phyloP scores from a whole-genome alignment of 2,888 invertebrate species.

The Lydus trimaculatus region DNA sequence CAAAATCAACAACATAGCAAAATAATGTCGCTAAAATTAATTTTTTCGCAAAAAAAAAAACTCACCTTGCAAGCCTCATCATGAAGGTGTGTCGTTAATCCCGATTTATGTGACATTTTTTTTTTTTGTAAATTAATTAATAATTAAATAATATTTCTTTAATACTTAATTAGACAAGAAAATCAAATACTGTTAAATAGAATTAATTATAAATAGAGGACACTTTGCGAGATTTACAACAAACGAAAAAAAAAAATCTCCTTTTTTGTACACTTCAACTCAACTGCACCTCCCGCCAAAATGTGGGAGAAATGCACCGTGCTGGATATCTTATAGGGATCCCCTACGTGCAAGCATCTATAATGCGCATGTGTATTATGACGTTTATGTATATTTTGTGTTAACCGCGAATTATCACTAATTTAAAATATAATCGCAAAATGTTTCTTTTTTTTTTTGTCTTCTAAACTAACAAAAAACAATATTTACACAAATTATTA shows the following conservation, averaged over 20 bases:
- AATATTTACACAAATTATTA: background rate
- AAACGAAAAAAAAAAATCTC: background rate
- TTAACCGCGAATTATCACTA: background rate
- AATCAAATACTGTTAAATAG: background rate
- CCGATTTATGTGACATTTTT: slow-evolving; percentile 50
- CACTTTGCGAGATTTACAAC: slow-evolving; percentile 5
- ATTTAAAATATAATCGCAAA: background rate
- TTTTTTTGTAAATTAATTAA: no score
- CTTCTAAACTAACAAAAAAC: background rate
- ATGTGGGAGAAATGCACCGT: slow-evolving; percentile 5
- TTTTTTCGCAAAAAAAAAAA: slow-evolving; percentile 30
- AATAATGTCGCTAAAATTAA: slow-evolving; percentile 17
- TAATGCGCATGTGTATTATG: background rate
- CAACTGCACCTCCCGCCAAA: background rate
- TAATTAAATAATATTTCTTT: background rate
- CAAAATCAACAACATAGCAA: background rate
- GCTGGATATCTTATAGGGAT: background rate
- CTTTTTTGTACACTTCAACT: background rate
- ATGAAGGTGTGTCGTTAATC: slow-evolving; percentile 44
- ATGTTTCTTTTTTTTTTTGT: background rate
- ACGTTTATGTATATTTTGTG: background rate
- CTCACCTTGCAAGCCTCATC: slow-evolving; percentile 49
- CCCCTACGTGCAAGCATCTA: background rate
- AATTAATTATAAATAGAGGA: background rate
- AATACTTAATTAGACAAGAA: background rate